Evolutionary conservation across 2,113 vertebrate genomes (phyloP).

Genomic region (Microtus pennsylvanicus): DNA sequence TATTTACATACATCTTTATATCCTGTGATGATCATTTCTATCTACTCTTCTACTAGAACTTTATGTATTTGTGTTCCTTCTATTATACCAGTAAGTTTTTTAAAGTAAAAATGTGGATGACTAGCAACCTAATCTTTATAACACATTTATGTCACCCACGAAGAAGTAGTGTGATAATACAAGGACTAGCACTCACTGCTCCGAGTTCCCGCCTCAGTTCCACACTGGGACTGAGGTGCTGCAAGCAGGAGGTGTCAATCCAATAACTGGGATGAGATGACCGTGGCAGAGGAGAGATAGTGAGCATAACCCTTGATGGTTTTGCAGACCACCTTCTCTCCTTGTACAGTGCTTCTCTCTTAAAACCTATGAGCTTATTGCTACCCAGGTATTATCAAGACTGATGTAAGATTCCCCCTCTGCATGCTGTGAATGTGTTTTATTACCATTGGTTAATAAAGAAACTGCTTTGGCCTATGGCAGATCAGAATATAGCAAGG

Average conservation of each 20-base stretch:
- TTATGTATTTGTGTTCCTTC: not conserved
- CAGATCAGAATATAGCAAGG: no score
- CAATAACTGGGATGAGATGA: not conserved
- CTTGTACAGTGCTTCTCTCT: not conserved
- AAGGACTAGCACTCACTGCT: not conserved
- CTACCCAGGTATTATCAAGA: not conserved
- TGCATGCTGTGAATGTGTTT: no score
- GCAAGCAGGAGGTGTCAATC: not conserved
- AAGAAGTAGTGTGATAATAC: not conserved
- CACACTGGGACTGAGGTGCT: not conserved
- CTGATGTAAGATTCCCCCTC: no score
- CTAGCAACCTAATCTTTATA: not conserved
- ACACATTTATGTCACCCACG: not conserved
- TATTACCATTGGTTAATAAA: no score
- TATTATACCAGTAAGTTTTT: not conserved
- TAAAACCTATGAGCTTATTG: not conserved
- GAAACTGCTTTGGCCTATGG: no score
- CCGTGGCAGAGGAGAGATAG: not conserved
- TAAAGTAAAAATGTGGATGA: not conserved
- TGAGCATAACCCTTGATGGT: not conserved
- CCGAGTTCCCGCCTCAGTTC: not conserved
- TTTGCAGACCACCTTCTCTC: not conserved
- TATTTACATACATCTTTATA: not conserved
- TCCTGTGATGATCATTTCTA: not conserved
- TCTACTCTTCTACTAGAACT: not conserved